phyloP scores from a whole-genome alignment of 37 sponge, comb jelly and placozoan genomes.

The Eunapius fragilis region DNA sequence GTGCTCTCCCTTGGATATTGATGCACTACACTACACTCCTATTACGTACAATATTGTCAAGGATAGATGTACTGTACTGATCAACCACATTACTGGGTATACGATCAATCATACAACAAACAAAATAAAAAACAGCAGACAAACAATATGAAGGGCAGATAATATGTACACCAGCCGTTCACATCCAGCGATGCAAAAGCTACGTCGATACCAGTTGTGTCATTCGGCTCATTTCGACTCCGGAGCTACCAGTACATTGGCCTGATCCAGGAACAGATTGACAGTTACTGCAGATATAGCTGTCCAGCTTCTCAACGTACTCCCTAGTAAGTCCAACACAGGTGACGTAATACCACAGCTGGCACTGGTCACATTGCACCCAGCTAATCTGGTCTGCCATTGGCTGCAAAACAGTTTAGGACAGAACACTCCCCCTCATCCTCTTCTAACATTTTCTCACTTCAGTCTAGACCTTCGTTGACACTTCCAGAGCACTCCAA shows the following conservation, averaged over 20 bases:
- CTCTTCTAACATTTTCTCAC: constrained; percentile 42
- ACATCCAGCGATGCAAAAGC: not conserved
- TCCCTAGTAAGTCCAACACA: constrained; percentile 83
- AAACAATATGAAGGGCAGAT: not conserved
- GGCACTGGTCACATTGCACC: constrained; percentile 95
- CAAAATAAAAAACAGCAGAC: not conserved
- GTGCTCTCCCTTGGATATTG: too few relatives aligned
- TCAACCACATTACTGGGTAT: too few relatives aligned
- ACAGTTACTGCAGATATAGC: constrained; percentile 71
- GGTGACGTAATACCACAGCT: constrained; percentile 88
- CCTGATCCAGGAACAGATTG: not conserved
- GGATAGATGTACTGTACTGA: too few relatives aligned
- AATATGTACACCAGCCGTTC: not conserved
- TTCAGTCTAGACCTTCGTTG: constrained; percentile 30
- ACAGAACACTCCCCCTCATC: constrained; percentile 77
- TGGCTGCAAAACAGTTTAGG: constrained; percentile 67
- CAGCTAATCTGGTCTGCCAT: constrained; percentile 77
- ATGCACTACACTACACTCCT: too few relatives aligned
- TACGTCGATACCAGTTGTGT: not conserved
- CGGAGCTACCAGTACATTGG: not conserved
- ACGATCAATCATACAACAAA: not conserved
- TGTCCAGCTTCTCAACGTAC: constrained; percentile 78
- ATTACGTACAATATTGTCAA: too few relatives aligned
- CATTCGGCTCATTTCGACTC: not conserved
- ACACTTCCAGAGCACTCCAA: not conserved